Base-by-base conservation (phyloP, 2,113 vertebrate genomes). In the Bufo bufo region DNA sequence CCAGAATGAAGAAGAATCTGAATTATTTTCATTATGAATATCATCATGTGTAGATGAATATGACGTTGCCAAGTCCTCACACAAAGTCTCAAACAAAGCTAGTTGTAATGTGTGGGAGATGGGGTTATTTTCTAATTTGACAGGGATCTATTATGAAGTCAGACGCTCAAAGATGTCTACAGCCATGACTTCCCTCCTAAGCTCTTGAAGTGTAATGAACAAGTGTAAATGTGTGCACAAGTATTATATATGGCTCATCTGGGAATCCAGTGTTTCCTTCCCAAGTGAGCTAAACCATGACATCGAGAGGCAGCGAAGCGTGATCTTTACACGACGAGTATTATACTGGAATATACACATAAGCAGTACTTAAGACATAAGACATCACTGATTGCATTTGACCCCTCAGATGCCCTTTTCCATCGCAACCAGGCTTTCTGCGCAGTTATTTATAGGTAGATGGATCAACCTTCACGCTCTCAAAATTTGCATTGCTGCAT, bases 121-220 rank as follows among this genome's bases (percentile, higher is more conserved):
- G 56, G 19, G 79, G 58, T 45, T 81, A 14, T 81, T 19, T 65
- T 65, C 43, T 65, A 47, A 82, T n/a, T 45, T 54, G 63, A 69
- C 61, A 83, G 4, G 61, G 59, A 83, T 83, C 82, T 84, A 84
- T 84, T 71, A 33, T 43, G 12, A 71, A 71, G 45, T 71, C 63
- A 84, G 45, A 69, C 52, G 47, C 20, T 69, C 61, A 23, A 52
- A 23, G 54, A 66, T 65, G 23, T 20, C 33, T 84, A 20, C 20
- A 69, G 49, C 63, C 45, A 65, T 83, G 19, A 69, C n/a, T 69
- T 71, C 59, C 33, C 1, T n/a, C 14, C 10, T 7, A 43, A 82
- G 80, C 59, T 8, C 49, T 33, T 69, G 82, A 84, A 84, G 59
- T 54, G 82, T 50, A 6, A 14, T 69, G 63, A 33, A 54, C 20